Evolutionary conservation across 2,113 vertebrate species (phyloP), one percentile per base, ranked within the genome.

Genomic region (Muscicapa adusta): DNA sequence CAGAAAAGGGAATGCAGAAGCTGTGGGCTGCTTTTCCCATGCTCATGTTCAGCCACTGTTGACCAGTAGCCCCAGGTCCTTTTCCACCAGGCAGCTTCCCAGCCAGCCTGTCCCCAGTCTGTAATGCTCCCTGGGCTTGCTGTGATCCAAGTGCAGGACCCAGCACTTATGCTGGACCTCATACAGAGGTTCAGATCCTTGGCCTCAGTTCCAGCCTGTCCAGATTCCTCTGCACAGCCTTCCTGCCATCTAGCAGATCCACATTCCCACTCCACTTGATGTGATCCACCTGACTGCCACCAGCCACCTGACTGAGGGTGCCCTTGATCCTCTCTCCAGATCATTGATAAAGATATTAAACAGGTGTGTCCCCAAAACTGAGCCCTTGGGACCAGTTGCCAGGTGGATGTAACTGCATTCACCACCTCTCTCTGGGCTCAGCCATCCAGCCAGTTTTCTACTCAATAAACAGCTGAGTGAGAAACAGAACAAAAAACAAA

Each of bases 341-440:
- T 18, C 33, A 29, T 2, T 19, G 18, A 26, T 10, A 17, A 54
- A 68, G 23, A 10, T 5, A 28, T 6, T 48, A 18, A 89, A 34
- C 7, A 74, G 3, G 2, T 70, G 40, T 3, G 22, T 25, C 10
- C 25, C n/a, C 72, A 70, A 0, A 3, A 14, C 56, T 3, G 12
- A 84, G 57, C 14, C 22, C 45, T 14, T 29, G 29, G 68, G n/a
- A 45, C 13, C 0, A 1, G 40, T 2, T 5, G 0, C 20, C 47
- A 77, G 19, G 14, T 62, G 53, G 29, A 43, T n/a, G 36, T 5
- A 80, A 51, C 18, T 36, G 12, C 33, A 25, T 28, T 51, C 68
- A 72, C 29, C 19, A 66, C 24, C 9, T 12, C 17, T n/a, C 34
- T 71, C 10, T 34, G 18, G 18, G 58, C 9, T 33, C 2, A 4